These are phyloP conservation scores for Augiades crinisus DNA, from an alignment of 2,888 invertebrate genomes.

Conservation along the genomic window DNA sequence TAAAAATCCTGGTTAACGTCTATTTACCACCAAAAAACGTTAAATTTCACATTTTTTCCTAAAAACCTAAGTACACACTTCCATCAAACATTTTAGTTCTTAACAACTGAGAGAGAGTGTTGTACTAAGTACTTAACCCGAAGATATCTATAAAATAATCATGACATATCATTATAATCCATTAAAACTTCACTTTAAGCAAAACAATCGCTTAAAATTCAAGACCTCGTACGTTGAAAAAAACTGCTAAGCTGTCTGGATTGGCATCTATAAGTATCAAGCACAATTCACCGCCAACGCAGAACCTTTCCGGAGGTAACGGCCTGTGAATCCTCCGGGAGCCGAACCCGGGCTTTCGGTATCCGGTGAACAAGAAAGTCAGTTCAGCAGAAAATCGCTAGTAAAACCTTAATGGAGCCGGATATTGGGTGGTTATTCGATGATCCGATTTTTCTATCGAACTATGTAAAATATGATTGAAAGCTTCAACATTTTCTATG, in stretches of 20 bases:
- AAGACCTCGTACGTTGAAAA: not conserved
- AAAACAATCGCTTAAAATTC: not conserved
- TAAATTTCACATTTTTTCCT: too few relatives aligned
- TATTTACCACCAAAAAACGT: too few relatives aligned
- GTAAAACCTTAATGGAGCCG: slow-evolving; percentile 16
- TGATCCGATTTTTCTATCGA: not conserved
- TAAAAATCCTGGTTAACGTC: too few relatives aligned
- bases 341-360: slow-evolving; percentile 25
- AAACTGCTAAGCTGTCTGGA: not conserved
- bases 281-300: not conserved
- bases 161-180: too few relatives aligned
- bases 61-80: too few relatives aligned
- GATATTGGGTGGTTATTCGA: slow-evolving; percentile 18
- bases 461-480: not conserved
- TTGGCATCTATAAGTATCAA: slow-evolving; percentile 13
- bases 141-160: too few relatives aligned
- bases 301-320: slow-evolving; percentile 27
- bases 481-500: too few relatives aligned
- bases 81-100: too few relatives aligned
- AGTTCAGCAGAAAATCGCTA: slow-evolving; percentile 28
- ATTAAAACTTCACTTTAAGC: too few relatives aligned
- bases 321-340: slow-evolving; percentile 26
- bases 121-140: too few relatives aligned
- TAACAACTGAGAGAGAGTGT: too few relatives aligned
- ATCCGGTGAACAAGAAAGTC: slow-evolving; percentile 22